Evolutionary conservation across 1,140 invertebrate species (phyloP).

Genomic region (Drosophila nigromelanica): DNA sequence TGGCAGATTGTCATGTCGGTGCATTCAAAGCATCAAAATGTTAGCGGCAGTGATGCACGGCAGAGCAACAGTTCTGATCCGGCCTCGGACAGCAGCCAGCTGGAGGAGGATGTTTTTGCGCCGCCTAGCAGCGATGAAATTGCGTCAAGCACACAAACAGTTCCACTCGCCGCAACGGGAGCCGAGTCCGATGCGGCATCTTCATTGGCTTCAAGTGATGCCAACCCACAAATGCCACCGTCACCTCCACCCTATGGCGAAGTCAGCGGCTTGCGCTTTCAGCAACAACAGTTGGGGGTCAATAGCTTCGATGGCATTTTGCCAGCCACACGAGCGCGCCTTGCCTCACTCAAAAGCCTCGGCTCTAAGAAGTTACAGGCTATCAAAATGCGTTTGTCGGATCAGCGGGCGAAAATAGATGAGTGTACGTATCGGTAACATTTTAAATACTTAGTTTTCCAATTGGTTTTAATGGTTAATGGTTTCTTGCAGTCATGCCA

Average conservation of each 20-base stretch:
- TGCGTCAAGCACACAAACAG: constrained; percentile 40
- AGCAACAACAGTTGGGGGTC: constrained; percentile 64
- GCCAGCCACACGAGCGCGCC: constrained; percentile 85
- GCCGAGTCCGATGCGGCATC: background rate
- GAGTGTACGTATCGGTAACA: constrained; percentile 70
- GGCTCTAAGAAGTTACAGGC: constrained; percentile 88
- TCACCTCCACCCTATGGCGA: constrained; percentile 63
- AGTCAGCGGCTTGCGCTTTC: constrained; percentile 53
- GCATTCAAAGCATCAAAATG: constrained; percentile 51
- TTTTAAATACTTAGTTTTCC: too few relatives aligned
- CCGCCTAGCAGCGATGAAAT: constrained; percentile 58
- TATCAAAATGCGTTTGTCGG: constrained; percentile 87
- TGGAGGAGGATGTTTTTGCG: constrained; percentile 78
- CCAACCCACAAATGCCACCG: constrained; percentile 39
- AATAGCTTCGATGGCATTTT: constrained; percentile 78
- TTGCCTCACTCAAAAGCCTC: constrained; percentile 87
- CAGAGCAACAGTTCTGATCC: constrained; percentile 80
- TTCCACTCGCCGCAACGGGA: constrained; percentile 8
- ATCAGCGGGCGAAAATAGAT: constrained; percentile 85
- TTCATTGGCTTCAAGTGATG: constrained; percentile 5
- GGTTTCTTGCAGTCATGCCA: constrained; percentile 68
- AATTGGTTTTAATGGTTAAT: background rate
- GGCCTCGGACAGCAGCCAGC: constrained; percentile 74
- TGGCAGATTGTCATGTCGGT: constrained; percentile 83
- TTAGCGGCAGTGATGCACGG: constrained; percentile 32